Base-by-base conservation (phyloP, 2,113 vertebrate genomes). In the Porphyrio hochstetteri region DNA sequence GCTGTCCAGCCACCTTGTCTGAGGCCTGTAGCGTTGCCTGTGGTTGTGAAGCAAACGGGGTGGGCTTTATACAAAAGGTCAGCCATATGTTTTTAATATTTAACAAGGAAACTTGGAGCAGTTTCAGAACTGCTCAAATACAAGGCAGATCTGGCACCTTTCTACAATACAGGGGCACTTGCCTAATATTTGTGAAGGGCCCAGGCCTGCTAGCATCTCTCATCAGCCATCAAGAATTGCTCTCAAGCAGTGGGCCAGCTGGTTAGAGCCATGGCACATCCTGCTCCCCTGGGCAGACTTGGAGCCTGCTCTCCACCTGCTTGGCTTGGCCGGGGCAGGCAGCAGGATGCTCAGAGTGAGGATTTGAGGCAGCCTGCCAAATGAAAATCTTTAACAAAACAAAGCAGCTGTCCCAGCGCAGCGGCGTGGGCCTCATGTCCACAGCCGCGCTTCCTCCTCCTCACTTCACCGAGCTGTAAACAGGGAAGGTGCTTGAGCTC, bases 201-300 rank as follows among this genome's bases (percentile, higher is more conserved):
- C 61, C 14, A 57, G 40, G 60, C 17, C 29, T 67, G n/a, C 35
- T 31, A 23, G 23, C 24, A 20, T 13, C 24, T 36, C 63, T 88
- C 44, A 18, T 28, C 27, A 44, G 46, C 53, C 55, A 8, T 35
- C 59, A 53, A 25, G 40, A 65, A 11, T 27, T 70, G 20, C 19
- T 60, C 29, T 52, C 29, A 6, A 36, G 27, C 38, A 25, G 46
- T 36, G 11, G 6, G 9, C 19, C 19, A 20, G 35, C 21, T 35
- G 11, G 16, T 36, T 38, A 33, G 46, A 69, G 19, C 9, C 25
- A 36, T 31, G 38, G 19, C 31, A 19, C 0, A 1, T 38, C 55
- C 69, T 1, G 1, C 21, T 77, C 27, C 17, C 46, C 52, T 17
- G 12, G 1, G 2, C 0, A 1, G 28, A 24, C 16, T 55, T 50